A percentile compares a stretch with the other conserved stretches of the same genome.
Evolutionary conservation across 2,888 invertebrate genomes (phyloP).

Genomic region (Conops quadrifasciatus): DNA sequence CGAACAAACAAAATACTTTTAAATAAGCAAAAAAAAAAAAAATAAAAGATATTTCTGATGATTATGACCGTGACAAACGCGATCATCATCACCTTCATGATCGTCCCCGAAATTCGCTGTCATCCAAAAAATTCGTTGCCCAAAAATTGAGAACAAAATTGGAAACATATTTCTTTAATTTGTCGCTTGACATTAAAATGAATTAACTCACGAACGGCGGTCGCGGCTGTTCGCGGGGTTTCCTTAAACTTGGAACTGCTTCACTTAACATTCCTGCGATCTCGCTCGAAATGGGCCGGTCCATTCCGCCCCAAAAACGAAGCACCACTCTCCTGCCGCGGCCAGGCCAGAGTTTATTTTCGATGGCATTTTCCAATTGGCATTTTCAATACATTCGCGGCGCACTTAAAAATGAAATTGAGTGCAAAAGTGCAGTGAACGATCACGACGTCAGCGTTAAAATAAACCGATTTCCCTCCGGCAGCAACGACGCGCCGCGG

Average conservation of each 20-base stretch:
- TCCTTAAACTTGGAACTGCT: constrained; percentile 48
- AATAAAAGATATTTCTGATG: too few relatives aligned
- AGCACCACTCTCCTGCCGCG: not conserved
- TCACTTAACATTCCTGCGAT: not conserved
- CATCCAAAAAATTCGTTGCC: too few relatives aligned
- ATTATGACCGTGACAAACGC: too few relatives aligned
- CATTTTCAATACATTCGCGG: not conserved
- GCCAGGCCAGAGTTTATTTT: constrained; percentile 8
- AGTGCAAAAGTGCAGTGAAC: not conserved
- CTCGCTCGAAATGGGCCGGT: not conserved
- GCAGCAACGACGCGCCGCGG: not conserved
- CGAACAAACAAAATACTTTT: too few relatives aligned
- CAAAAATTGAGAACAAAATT: too few relatives aligned
- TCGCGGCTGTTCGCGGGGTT: constrained; percentile 42
- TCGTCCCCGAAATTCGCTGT: not conserved
- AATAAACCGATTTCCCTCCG: constrained; percentile 33
- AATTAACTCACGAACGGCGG: not conserved
- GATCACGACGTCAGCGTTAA: constrained; percentile 6
- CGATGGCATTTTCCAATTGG: constrained; percentile 26
- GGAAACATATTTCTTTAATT: not conserved
- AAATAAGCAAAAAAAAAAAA: too few relatives aligned
- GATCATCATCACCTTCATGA: not conserved
- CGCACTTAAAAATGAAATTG: constrained; percentile 20
- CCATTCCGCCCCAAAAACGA: not conserved
- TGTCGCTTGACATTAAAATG: constrained; percentile 19